A percentile compares a stretch with the other conserved stretches of the same genome.
Evolutionary conservation across 2,888 invertebrate genomes (phyloP).

Genomic region (Eugnorisma glareosa): DNA sequence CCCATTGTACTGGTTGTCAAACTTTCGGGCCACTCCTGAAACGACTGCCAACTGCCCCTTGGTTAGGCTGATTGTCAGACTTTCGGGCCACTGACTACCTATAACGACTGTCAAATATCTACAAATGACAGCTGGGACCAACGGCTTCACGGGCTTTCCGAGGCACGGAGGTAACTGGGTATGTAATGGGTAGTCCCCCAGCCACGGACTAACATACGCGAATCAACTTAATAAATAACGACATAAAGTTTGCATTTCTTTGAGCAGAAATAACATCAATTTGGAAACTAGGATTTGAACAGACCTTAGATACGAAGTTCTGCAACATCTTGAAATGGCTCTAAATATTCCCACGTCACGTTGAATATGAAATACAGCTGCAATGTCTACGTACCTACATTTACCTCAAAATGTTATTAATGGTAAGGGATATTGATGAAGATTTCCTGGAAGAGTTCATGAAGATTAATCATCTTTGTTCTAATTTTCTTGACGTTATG

Average conservation of each 20-base stretch:
- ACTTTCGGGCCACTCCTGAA: too few species aligned
- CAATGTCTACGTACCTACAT: slow-evolving; percentile 20
- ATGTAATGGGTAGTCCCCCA: neutral
- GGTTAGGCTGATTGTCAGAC: too few species aligned
- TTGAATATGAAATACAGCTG: slow-evolving; percentile 40
- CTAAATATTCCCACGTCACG: slow-evolving; percentile 52
- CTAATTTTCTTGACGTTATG: neutral
- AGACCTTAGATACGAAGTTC: neutral
- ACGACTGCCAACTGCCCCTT: too few species aligned
- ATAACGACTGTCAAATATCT: too few species aligned
- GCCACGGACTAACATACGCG: neutral
- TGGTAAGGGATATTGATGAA: slow-evolving; percentile 52
- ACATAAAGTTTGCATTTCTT: too few species aligned
- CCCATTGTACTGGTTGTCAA: too few species aligned
- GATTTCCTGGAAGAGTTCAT: slow-evolving; percentile 7
- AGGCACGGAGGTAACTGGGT: too few species aligned
- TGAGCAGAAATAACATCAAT: neutral
- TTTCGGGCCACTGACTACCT: too few species aligned
- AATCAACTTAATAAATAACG: too few species aligned
- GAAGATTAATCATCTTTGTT: slow-evolving; percentile 26
- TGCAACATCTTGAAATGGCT: slow-evolving; percentile 49
- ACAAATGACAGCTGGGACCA: too few species aligned
- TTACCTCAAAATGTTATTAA: slow-evolving; percentile 41
- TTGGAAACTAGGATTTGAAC: neutral
- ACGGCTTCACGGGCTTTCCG: too few species aligned